Evolutionary conservation across 2,797 vertebrate species (phyloP).

Genomic region (Acanthis flammea): DNA sequence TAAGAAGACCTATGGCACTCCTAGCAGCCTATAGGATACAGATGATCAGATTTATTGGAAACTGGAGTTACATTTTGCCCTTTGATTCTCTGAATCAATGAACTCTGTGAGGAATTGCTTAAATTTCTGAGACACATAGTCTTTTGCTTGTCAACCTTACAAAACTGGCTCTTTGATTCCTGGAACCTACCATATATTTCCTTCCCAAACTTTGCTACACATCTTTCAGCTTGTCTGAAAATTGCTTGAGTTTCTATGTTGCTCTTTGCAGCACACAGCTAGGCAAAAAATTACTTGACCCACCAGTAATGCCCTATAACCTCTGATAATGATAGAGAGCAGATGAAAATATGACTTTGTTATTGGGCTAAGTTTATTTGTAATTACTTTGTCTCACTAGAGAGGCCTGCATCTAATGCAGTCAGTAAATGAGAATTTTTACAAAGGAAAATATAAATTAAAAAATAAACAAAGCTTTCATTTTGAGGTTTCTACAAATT

Average conservation of each 20-base stretch:
- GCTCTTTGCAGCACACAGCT: rapidly evolving
- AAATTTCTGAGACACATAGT: not conserved
- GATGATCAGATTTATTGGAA: not conserved
- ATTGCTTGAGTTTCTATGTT: not conserved
- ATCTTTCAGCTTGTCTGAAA: not conserved
- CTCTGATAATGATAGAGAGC: not conserved
- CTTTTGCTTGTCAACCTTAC: not conserved
- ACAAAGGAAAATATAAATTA: not conserved
- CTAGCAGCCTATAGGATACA: not conserved
- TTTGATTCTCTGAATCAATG: not conserved
- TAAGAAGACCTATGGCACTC: not conserved
- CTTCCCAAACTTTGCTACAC: not conserved
- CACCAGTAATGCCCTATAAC: not conserved
- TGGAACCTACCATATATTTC: not conserved
- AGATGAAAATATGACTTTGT: not conserved
- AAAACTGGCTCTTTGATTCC: not conserved
- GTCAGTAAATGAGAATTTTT: not conserved
- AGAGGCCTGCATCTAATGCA: not conserved
- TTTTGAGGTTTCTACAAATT: not conserved
- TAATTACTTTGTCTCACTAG: not conserved
- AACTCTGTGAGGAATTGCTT: not conserved
- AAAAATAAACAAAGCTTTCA: not conserved
- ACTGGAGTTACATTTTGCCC: not conserved
- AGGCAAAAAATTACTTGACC: not conserved
- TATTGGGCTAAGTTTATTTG: not conserved